A percentile compares a stretch with the other conserved stretches of the same genome.
These are phyloP conservation scores for Drosophila nr. medialis DNA, from an alignment of 2,888 invertebrate species.

Conservation along the genomic window DNA sequence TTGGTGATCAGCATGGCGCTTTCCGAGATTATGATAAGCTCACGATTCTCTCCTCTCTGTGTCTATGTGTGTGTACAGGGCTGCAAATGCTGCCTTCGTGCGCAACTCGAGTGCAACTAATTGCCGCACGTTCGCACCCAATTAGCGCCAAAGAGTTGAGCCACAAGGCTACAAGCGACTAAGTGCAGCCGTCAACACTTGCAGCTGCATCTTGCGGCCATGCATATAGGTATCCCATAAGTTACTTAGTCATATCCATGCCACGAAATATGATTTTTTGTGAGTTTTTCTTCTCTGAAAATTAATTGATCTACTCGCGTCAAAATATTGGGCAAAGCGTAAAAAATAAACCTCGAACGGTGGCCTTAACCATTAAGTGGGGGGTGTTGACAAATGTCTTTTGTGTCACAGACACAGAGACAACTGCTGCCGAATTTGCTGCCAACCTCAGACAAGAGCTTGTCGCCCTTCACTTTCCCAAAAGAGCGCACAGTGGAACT, in stretches of 20 bases:
- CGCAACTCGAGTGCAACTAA: constrained; percentile 75
- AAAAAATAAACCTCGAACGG: constrained; percentile 16
- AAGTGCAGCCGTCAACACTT: constrained; percentile 82
- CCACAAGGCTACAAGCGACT: constrained; percentile 41
- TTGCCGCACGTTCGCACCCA: constrained; percentile 81
- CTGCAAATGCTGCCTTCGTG: constrained; percentile 60
- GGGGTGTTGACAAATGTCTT: constrained; percentile 80
- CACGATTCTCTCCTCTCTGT: constrained; percentile 37
- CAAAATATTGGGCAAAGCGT: constrained; percentile 66
- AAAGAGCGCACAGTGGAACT: constrained; percentile 34
- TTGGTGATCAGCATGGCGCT: constrained; percentile 71
- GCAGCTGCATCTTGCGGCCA: constrained; percentile 40
- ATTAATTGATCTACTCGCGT: constrained; percentile 75
- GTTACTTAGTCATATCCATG: not conserved
- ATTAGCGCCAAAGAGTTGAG: constrained; percentile 75
- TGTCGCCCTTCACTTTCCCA: constrained; percentile 49
- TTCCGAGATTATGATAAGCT: constrained; percentile 65
- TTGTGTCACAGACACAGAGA: constrained; percentile 57
- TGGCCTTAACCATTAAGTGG: constrained; percentile 61
- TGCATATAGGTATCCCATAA: constrained; percentile 17
- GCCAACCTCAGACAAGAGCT: constrained; percentile 39
- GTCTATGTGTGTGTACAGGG: not conserved
- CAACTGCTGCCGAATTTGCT: constrained; percentile 33
- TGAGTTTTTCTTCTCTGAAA: constrained; percentile 20
- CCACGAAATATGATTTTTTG: constrained; percentile 60